These are phyloP conservation scores for Sphaerophoria rueppellii DNA, from an alignment of 2,888 invertebrate genomes.

Conservation along the genomic window DNA sequence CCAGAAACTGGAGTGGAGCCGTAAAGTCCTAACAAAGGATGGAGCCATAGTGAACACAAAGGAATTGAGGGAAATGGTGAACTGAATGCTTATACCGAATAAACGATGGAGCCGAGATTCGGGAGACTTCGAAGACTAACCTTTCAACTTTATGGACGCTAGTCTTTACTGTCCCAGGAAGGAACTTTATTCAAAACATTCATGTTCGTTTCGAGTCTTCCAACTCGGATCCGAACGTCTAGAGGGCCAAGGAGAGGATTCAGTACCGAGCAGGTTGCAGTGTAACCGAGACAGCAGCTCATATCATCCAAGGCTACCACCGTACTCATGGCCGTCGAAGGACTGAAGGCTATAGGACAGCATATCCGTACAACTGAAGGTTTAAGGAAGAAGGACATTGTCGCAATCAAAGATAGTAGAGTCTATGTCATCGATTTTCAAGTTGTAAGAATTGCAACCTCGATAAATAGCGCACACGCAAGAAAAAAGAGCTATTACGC, in stretches of 20 bases:
- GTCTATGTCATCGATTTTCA: neutral
- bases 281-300: neutral
- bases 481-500: neutral
- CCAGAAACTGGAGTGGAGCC: no score
- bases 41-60: no score
- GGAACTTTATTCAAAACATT: no score
- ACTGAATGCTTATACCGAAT: no score
- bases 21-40: no score
- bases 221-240: neutral
- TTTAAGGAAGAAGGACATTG: neutral
- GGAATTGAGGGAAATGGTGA: no score
- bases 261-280: neutral
- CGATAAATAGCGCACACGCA: neutral
- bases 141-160: no score
- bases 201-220: no score
- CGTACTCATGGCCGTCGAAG: neutral
- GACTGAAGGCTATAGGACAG: neutral
- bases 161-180: no score
- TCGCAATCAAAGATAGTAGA: neutral
- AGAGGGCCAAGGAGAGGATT: neutral
- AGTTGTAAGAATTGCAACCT: neutral
- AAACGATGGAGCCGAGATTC: no score
- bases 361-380: neutral
- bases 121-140: no score
- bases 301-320: conserved; percentile 13